Evolutionary conservation across 2,113 vertebrate species (phyloP).

Genomic region (Gulo gulo): DNA sequence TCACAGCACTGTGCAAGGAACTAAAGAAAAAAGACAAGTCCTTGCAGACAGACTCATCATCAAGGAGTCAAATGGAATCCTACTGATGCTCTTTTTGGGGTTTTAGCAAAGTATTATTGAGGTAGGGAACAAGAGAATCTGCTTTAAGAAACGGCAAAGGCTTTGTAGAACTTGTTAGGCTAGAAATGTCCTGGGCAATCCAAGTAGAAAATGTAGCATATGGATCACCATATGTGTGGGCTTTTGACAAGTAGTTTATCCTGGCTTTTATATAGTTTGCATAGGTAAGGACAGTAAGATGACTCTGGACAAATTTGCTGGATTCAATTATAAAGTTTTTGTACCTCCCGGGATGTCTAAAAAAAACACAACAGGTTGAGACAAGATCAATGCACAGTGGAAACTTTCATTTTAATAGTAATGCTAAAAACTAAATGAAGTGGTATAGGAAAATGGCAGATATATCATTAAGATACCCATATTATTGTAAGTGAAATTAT

Average conservation of each 20-base stretch:
- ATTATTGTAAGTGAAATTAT: neutral
- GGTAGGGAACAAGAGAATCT: neutral
- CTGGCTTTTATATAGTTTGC: neutral
- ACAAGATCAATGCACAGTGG: neutral
- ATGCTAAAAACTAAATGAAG: neutral
- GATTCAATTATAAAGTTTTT: neutral
- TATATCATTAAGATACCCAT: neutral
- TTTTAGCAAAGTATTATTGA: neutral
- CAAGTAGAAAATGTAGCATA: rapidly evolving
- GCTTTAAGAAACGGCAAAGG: neutral
- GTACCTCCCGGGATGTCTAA: neutral
- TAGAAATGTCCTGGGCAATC: neutral
- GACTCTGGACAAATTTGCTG: neutral
- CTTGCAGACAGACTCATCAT: neutral
- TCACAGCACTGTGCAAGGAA: neutral
- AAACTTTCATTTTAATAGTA: neutral
- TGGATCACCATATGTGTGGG: neutral
- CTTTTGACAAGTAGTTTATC: neutral
- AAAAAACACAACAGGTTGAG: neutral
- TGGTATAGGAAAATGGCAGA: rapidly evolving
- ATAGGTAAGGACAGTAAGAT: neutral
- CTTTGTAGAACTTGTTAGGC: neutral
- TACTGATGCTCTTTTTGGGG: no score
- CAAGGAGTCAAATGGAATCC: neutral
- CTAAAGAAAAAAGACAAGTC: neutral